These are phyloP conservation scores for Catostomus latipinnis DNA, from an alignment of 2,797 vertebrate genomes.

Conservation along the genomic window DNA sequence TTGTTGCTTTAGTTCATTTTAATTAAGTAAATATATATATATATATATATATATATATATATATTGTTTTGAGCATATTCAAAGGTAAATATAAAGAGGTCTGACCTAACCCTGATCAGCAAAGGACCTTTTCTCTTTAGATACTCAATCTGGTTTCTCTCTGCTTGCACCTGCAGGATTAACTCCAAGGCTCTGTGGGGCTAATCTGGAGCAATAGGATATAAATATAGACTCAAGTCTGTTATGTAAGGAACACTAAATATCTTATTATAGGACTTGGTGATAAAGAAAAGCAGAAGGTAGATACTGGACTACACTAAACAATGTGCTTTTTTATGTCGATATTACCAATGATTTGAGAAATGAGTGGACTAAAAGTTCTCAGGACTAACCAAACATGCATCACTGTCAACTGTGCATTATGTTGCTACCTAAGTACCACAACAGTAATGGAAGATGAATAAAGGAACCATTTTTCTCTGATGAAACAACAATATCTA, in stretches of 20 bases:
- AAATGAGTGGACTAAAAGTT: too few relatives aligned
- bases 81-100: too few relatives aligned
- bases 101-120: too few relatives aligned
- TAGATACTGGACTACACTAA: neutral
- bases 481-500: too few relatives aligned
- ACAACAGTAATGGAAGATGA: neutral
- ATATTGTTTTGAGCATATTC: too few relatives aligned
- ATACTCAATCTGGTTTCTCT: neutral
- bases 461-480: neutral
- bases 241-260: constrained; percentile 49
- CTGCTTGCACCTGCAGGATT: constrained; percentile 44
- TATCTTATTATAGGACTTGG: constrained; percentile 28
- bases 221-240: constrained; percentile 47
- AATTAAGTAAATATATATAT: too few relatives aligned
- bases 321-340: neutral
- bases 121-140: too few relatives aligned
- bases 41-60: too few relatives aligned
- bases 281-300: neutral
- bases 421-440: neutral
- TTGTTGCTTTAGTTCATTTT: too few relatives aligned
- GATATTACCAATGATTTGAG: neutral
- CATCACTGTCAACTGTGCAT: neutral
- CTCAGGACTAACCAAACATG: neutral
- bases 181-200: constrained; percentile 29
- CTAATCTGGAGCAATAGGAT: constrained; percentile 45